A percentile compares a stretch with the other conserved stretches of the same genome.
Evolutionary conservation across 2,113 vertebrate species (phyloP).

Genomic region (Phyllostomus discolor): DNA sequence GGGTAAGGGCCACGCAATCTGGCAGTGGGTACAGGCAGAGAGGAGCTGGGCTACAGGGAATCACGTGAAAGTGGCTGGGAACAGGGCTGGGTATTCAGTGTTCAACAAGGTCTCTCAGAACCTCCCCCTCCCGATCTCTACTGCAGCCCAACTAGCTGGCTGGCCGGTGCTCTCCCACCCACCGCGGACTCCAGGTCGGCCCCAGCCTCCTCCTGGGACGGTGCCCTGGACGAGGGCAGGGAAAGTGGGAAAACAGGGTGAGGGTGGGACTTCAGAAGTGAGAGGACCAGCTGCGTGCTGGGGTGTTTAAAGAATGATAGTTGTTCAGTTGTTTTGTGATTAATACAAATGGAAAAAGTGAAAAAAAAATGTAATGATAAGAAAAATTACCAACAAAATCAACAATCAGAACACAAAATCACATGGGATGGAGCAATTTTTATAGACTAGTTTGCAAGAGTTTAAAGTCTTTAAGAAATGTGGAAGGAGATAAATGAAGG

Average conservation of each 20-base stretch:
- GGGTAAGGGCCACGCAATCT: background rate
- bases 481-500: background rate
- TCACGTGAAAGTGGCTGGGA: background rate
- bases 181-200: background rate
- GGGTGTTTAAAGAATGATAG: conserved; percentile 43
- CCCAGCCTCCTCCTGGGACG: background rate
- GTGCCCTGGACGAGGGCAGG: background rate
- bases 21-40: background rate
- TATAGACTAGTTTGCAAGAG: background rate
- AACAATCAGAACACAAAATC: background rate
- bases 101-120: background rate
- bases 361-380: background rate
- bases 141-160: background rate
- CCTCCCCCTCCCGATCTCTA: background rate
- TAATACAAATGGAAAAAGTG: background rate
- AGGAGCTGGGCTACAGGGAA: background rate
- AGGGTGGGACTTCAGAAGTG: background rate
- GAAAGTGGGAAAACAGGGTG: background rate
- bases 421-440: background rate
- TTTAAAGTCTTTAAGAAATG: background rate
- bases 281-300: conserved; percentile 33
- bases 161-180: background rate
- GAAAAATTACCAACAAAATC: background rate
- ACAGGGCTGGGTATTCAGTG: background rate
- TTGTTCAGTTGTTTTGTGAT: background rate